Base-by-base conservation (phyloP, 2,113 vertebrate genomes). In the Phylloscopus trochiloides region DNA sequence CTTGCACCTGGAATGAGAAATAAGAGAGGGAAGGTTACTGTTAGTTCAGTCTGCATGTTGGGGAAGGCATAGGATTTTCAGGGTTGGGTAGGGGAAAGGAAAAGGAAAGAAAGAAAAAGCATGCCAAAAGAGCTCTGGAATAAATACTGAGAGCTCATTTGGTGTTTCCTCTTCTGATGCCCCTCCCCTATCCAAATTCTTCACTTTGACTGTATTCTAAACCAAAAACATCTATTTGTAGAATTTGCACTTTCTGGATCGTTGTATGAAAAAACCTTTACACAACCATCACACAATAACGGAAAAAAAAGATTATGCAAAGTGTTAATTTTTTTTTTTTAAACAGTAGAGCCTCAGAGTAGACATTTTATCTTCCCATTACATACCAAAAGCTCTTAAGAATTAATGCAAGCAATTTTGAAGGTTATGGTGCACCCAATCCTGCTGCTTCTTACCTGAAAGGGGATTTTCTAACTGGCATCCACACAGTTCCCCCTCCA, bases 1-100 rank as follows among this genome's bases (percentile, higher is more conserved):
- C 98, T 91, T 98, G 97, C 48, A 98, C 98, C 98, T 98, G 92
- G n/a, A 97, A 96, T 9, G 21, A 96, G 40, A 43, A 81, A 66
- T 38, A 10, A 57, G 54, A 67, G 17, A 17, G 19, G 26, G 14
- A 36, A 90, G 24, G 55, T 57, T 45, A 42, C 38, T 51, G 8
- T 85, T 38, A 55, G 18, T 21, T 59, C 47, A 65, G 32, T 7
- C 50, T 58, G 34, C 54, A 21, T 8, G 15, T 3, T 67, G 24
- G 32, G 14, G 32, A 71, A 85, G 4, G n/a, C 32, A 87, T 5
- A 86, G 34, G 17, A 47, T 71, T 88, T 86, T 81, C 62, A 51
- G 26, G 14, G 5, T 4, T 75, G 11, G 18, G 6, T 6, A 57
- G 12, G 5, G 17, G 21, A 71, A 77, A 73, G 7, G 12, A 38